Conservation (phyloP, 2,113 vertebrate genomes). For the Pseudonaja textilis region DNA sequence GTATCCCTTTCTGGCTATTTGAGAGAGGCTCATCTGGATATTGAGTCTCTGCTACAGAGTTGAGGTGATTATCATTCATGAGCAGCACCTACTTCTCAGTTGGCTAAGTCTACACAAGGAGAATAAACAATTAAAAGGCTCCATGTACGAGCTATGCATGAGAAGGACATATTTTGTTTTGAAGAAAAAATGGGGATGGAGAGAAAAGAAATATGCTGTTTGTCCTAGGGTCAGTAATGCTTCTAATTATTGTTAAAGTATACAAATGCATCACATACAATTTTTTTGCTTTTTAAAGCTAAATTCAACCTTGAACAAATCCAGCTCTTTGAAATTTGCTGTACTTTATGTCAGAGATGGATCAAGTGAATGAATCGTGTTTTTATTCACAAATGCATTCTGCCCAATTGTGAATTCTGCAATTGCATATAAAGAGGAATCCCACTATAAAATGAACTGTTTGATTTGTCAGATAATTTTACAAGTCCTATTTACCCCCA, state of each 20-base stretch:
- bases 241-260: neutral
- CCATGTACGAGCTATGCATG: neutral
- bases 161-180: neutral
- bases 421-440: neutral
- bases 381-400: neutral
- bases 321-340: neutral
- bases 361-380: neutral
- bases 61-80: neutral
- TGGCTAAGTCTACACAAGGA: neutral
- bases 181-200: neutral
- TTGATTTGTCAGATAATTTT: neutral
- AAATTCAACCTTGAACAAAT: neutral
- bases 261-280: neutral
- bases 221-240: neutral
- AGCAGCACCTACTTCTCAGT: neutral
- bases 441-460: neutral
- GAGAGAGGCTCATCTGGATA: neutral
- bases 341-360: neutral
- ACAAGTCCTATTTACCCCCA: neutral
- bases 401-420: neutral
- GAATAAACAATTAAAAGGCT: neutral
- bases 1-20: neutral
- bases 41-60: neutral
- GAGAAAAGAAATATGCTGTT: neutral
- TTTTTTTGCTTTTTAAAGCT: neutral